phyloP scores from a whole-genome alignment of 2,113 vertebrate species.

The Ramphastos sulfuratus region DNA sequence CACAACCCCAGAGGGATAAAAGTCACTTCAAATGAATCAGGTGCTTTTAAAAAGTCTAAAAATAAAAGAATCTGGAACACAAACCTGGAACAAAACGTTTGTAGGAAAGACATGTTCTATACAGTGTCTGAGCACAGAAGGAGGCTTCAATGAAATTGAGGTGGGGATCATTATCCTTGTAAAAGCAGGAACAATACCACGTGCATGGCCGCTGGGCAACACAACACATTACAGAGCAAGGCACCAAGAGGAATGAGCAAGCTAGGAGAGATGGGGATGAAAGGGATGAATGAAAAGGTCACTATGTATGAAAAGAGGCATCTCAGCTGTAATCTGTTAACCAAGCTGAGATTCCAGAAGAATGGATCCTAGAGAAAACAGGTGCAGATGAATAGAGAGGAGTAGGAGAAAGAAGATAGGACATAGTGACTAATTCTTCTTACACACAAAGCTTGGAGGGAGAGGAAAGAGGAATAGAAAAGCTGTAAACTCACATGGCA shows the following conservation, averaged over 20 bases:
- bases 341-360: background rate
- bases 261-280: background rate
- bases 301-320: background rate
- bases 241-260: background rate
- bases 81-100: background rate
- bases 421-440: background rate
- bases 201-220: fast-evolving
- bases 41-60: background rate
- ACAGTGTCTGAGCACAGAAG: background rate
- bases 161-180: background rate
- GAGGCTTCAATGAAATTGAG: background rate
- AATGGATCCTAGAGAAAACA: background rate
- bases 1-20: background rate
- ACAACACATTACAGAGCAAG: background rate
- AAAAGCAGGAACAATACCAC: background rate
- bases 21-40: background rate
- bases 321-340: background rate
- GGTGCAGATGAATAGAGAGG: background rate
- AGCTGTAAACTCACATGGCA: background rate
- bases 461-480: background rate
- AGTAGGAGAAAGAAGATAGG: background rate
- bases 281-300: background rate
- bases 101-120: background rate
- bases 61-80: background rate
- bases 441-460: background rate